Percentiles rank a stretch among this genome's conserved stretches.
phyloP scores from a whole-genome alignment of 2,888 invertebrate genomes.

The Latrodectus elegans region DNA sequence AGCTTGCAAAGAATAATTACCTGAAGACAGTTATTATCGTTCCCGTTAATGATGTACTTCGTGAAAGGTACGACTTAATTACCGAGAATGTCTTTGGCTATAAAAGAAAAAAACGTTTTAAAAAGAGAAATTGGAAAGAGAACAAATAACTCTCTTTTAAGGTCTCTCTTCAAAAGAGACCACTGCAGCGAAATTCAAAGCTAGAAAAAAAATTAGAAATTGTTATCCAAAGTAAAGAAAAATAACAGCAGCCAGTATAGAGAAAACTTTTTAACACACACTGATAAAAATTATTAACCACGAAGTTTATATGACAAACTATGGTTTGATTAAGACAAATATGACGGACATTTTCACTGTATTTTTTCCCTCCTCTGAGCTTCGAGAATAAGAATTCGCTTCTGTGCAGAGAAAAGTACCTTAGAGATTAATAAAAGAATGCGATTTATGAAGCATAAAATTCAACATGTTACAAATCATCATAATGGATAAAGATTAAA shows the following conservation, averaged over 20 bases:
- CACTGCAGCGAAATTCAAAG: slow-evolving; percentile 14
- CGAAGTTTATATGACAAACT: slow-evolving; percentile 47
- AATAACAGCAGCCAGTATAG: neutral
- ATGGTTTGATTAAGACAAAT: slow-evolving; percentile 60
- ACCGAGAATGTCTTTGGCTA: slow-evolving; percentile 49
- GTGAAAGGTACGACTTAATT: slow-evolving; percentile 66
- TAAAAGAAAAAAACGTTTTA: slow-evolving; percentile 48
- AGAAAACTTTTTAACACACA: neutral
- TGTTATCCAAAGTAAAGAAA: neutral
- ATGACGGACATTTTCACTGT: slow-evolving; percentile 6
- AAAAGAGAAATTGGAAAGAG: slow-evolving; percentile 59
- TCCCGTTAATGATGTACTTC: slow-evolving; percentile 62
- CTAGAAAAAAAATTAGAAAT: neutral
- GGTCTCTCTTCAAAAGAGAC: slow-evolving; percentile 44
- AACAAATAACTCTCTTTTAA: slow-evolving; percentile 63
- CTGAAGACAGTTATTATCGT: slow-evolving; percentile 65
- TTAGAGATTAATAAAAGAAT: slow-evolving; percentile 27
- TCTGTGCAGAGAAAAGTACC: neutral
- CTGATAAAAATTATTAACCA: slow-evolving; percentile 50
- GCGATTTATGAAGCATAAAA: slow-evolving; percentile 31
- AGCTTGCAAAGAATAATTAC: slow-evolving; percentile 61
- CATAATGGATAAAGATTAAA: slow-evolving; percentile 4
- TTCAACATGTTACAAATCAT: slow-evolving; percentile 22
- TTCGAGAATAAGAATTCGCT: neutral
- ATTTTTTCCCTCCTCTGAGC: neutral